Evolutionary conservation across 2,797 vertebrate genomes (phyloP), one percentile per base, ranked within the genome.

Genomic region (Lateolabrax maculatus): DNA sequence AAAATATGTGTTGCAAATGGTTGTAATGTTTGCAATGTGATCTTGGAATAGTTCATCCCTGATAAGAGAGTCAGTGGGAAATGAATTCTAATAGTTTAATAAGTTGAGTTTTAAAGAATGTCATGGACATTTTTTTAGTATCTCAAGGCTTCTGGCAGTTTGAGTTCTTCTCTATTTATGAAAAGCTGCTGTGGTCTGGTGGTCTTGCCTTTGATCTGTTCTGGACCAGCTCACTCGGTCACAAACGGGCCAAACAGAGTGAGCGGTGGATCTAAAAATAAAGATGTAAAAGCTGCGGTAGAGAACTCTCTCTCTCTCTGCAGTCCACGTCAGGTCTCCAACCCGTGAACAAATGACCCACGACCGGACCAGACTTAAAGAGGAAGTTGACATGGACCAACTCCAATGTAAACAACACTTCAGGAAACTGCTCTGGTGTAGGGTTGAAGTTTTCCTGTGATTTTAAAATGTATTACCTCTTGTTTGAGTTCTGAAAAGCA

Each of bases 361-460:
- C 6, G 44, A 62, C 77, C 2, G 31, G 66, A 53, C 23, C 43
- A 15, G 77, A 41, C 34, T 11, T 5, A 0, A 16, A 63, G n/a
- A 46, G 58, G 64, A 84, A 58, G 77, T n/a, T 12, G 53, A 19
- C 67, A 71, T n/a, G 39, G 51, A 53, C 7, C 52, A 19, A 27
- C 31, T 49, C n/a, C 23, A 31, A 23, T 36, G 12, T 53, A 77
- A 75, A 78, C 56, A 55, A 16, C 21, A 5, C 39, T 12, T 6
- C 63, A 57, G 64, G 57, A 75, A 70, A 13, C 53, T 39, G 39
- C 43, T 66, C 13, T 0, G 29, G 31, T 67, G 36, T 15, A 0
- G 6, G 11, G 9, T 10, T 10, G 13, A 65, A 52, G 23, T 52
- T 36, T 71, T 68, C 68, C 62, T 55, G 61, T 53, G 25, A 1